Percentiles rank a stretch among this genome's conserved stretches.
phyloP scores from a whole-genome alignment of 1,140 invertebrate species.

The Yoshiicerus persimilis region DNA sequence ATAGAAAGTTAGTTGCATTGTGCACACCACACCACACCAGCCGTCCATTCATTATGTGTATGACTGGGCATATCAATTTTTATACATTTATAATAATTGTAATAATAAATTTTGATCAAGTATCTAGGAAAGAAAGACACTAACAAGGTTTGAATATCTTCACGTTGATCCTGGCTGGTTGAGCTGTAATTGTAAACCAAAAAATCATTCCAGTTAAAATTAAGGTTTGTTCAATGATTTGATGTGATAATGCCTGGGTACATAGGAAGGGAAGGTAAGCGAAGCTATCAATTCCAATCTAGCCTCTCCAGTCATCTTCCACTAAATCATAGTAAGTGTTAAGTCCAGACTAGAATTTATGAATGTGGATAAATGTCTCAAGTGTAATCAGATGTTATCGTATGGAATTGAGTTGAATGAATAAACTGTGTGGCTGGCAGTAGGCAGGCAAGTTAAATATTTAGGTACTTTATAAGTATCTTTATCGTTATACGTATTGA shows the following conservation, averaged over 20 bases:
- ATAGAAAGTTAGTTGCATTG: not conserved
- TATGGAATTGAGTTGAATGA: not conserved
- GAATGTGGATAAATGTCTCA: constrained; percentile 27
- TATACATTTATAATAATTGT: not conserved
- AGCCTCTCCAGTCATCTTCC: not conserved
- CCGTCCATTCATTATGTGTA: not conserved
- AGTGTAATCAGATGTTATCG: constrained; percentile 22
- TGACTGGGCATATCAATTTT: not conserved
- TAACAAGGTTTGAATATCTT: not conserved
- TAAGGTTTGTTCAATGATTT: not conserved
- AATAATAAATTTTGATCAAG: not conserved
- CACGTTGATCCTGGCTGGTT: not conserved
- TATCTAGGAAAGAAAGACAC: not conserved
- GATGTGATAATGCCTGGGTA: not conserved
- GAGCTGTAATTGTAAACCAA: not conserved
- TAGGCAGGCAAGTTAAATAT: not conserved
- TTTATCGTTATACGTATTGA: not conserved
- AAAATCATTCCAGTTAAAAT: not conserved
- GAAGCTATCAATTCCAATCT: not conserved
- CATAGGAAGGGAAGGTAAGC: not conserved
- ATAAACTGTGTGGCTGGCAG: not conserved
- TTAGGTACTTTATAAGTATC: not conserved
- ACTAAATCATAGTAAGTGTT: constrained; percentile 1
- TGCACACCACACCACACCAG: not conserved
- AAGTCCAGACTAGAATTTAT: not conserved